Evolutionary conservation across 2,888 invertebrate species (phyloP).

Genomic region (Allolobophora icterica): DNA sequence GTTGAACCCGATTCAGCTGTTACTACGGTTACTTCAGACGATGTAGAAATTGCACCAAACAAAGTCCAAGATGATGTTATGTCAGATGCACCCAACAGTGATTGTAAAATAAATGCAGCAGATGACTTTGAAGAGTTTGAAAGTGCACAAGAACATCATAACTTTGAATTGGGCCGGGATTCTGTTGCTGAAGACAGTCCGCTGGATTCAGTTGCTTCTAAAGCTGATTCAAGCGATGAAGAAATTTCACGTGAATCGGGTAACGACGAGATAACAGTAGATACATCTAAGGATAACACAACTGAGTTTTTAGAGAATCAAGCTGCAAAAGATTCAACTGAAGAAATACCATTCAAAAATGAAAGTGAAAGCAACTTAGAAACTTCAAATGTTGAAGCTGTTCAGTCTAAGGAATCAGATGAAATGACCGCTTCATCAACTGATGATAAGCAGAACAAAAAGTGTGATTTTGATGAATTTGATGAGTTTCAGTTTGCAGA

Average conservation of each 20-base stretch:
- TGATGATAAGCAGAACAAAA: background rate
- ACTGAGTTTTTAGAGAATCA: background rate
- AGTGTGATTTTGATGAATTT: constrained; percentile 35
- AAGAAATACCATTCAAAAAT: background rate
- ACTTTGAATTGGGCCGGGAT: background rate
- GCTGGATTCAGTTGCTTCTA: background rate
- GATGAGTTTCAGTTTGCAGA: constrained; percentile 31
- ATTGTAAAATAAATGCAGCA: background rate
- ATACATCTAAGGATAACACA: background rate
- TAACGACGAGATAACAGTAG: background rate
- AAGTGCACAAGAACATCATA: background rate
- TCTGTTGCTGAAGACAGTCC: background rate
- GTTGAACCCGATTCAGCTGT: background rate
- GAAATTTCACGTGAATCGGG: background rate
- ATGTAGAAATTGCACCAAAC: background rate
- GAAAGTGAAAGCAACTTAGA: background rate
- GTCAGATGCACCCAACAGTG: background rate
- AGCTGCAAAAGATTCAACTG: background rate
- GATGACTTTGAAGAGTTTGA: background rate
- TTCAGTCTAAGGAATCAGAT: constrained; percentile 17
- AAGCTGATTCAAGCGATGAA: background rate
- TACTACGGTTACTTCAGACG: background rate
- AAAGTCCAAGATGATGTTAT: constrained; percentile 9
- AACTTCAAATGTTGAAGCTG: background rate
- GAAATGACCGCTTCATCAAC: background rate